A percentile compares a stretch with the other conserved stretches of the same genome.
Evolutionary conservation across 2,113 vertebrate genomes (phyloP).

Genomic region (Rhinichthys klamathensis): DNA sequence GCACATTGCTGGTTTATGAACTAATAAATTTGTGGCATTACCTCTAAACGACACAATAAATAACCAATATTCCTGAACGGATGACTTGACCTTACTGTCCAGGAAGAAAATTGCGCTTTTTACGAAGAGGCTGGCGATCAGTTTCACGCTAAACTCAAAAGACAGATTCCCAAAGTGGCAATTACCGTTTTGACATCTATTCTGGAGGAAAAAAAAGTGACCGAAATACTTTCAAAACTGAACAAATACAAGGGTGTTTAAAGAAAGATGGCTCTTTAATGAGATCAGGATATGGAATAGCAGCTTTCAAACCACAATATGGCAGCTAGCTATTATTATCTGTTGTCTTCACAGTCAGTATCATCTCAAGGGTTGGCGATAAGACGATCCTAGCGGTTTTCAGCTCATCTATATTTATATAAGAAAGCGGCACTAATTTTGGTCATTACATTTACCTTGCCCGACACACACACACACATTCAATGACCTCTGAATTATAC

Average conservation of each 20-base stretch:
- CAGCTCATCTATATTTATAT: constrained; percentile 78
- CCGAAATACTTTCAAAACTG: constrained; percentile 50
- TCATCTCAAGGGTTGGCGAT: not conserved
- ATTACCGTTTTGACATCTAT: constrained; percentile 73
- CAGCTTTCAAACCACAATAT: constrained; percentile 44
- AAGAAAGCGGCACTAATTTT: constrained; percentile 76
- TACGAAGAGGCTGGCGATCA: constrained; percentile 19
- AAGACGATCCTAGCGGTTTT: not conserved
- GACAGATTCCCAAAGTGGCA: constrained; percentile 72
- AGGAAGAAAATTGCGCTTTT: constrained; percentile 56
- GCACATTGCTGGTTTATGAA: constrained; percentile 67
- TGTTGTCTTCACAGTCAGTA: not conserved
- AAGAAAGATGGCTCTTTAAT: constrained; percentile 65
- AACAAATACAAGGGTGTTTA: constrained; percentile 69
- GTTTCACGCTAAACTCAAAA: constrained; percentile 60
- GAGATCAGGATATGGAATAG: constrained; percentile 47
- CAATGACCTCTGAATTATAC: constrained; percentile 75
- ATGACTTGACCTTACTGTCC: constrained; percentile 69
- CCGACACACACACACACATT: constrained; percentile 9
- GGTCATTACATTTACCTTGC: constrained; percentile 69
- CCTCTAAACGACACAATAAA: constrained; percentile 72
- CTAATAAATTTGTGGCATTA: constrained; percentile 70
- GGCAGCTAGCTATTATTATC: constrained; percentile 24
- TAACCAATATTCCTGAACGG: constrained; percentile 69
- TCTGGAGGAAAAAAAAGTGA: constrained; percentile 44